Base-by-base conservation (phyloP, 1,140 invertebrate genomes). In the Gerris buenoi region DNA sequence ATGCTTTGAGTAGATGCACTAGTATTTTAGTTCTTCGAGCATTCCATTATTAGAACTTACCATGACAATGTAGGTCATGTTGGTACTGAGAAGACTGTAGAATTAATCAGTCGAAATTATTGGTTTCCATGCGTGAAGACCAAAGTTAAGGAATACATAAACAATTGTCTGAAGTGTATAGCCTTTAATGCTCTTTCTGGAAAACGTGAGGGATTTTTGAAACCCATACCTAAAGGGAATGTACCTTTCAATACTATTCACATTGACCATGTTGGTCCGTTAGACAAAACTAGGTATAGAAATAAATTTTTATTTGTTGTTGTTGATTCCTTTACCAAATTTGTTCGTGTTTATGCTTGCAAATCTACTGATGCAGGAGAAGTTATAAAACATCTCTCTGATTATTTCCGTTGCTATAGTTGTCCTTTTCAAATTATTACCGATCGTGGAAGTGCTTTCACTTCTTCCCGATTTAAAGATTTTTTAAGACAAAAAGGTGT, bases 51-150 rank as follows among this genome's bases (percentile, higher is more conserved):
- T 14, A 27, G 58, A 26, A 68, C 29, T 10, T 66, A 68, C 68
- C 72, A 73, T 33, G 71, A 73, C 26, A 67, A 72, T 1, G 63
- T 73, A 18, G 73, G 72, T 33, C 74, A 75, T 60, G 59, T 71
- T 57, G 70, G 74, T 10, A 23, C 26, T 28, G 70, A 73, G 14
- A 75, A 75, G 63, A 67, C 67, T 13, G 25, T 70, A 2, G 68
- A 70, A 27, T 68, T 64, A 27, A 27, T 72, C 25, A 29, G 57
- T 56, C 29, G 58, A 61, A 62, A 23, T 57, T 70, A 72, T 67
- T 71, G 69, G 71, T 72, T 70, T 46, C 71, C 69, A 33, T 26
- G 68, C 0, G 64, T 73, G 57, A 66, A 64, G 25, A 26, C 60
- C 22, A 72, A 72, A 66, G 58, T 68, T 26, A 61, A 65, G 1